Base-by-base conservation (phyloP, 2,888 invertebrate species). In the Caenorhabditis panamensis region DNA sequence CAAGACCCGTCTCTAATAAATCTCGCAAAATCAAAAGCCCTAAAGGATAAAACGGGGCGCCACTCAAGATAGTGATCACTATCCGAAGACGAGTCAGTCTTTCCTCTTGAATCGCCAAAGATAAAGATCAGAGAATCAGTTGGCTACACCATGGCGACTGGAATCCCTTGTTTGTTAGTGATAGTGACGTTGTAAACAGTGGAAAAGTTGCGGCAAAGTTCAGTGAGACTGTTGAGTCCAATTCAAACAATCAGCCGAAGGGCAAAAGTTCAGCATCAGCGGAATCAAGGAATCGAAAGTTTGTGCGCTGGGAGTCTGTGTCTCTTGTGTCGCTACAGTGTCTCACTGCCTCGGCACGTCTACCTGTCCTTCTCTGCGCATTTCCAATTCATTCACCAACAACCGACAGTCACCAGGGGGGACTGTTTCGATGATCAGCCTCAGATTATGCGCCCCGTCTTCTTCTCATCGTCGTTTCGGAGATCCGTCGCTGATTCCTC, bases 231-330 rank as follows among this genome's bases (percentile, higher is more conserved):
- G 41, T 41, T 41, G 6, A 13, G 11, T 51, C 18, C 69, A 61
- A 61, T 51, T 49, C 26, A 56, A 20, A 68, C 59, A 59, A 56
- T 31, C 41, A 6, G 41, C 13, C 37, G 41, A 47, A 59, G 75
- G 75, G 49, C 75, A 75, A 75, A 75, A 75, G 75, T 75, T 75
- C 75, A 75, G 66, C 75, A 66, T 22, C 75, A 75, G 26, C 11
- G 61, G 66, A 75, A 75, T 75, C 75, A 75, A 75, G 66, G 75
- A 66, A 75, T 75, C 75, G 75, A 75, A 75, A 75, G 75, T 61
- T 69, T 59, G 62, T n/a, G 9, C 11, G 41, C 18, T 1, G 16
- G 13, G n/a, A 4, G 49, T 59, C 59, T 63, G 62, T 24, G 63
- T 72, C 69, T 71, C 59, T 31, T 4, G 31, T 9, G 9, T 31